phyloP scores from a whole-genome alignment of 1,140 invertebrate genomes.

The Zaprionus camerounensis region DNA sequence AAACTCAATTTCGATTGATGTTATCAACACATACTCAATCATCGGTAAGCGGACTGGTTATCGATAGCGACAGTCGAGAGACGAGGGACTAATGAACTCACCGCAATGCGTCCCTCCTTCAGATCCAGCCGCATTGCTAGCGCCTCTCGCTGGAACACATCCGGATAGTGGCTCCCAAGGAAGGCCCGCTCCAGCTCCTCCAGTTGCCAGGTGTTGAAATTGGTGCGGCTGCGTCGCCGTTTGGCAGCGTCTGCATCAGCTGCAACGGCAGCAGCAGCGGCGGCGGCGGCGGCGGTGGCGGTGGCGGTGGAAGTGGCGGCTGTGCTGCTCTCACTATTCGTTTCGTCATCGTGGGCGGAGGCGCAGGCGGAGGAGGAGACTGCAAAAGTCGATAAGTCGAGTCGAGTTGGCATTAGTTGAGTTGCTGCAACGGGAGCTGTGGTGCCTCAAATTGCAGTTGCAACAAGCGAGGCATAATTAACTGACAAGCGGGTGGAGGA shows the following conservation, averaged over 20 bases:
- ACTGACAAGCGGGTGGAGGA: conserved; percentile 27
- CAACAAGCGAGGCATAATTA: conserved; percentile 58
- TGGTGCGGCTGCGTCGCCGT: conserved; percentile 95
- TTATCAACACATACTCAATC: conserved; percentile 9
- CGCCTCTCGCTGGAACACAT: conserved; percentile 98
- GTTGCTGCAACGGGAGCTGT: conserved; percentile 9
- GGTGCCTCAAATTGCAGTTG: conserved; percentile 15
- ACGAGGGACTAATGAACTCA: conserved; percentile 86
- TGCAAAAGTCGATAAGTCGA: conserved; percentile 55
- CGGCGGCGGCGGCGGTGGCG: conserved; percentile 86
- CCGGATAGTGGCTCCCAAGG: conserved; percentile 97
- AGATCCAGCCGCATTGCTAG: conserved; percentile 97
- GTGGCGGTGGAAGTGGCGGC: conserved; percentile 62
- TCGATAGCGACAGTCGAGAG: neutral
- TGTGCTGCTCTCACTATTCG: conserved; percentile 45
- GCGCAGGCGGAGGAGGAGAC: conserved; percentile 18
- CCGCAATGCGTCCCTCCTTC: conserved; percentile 98
- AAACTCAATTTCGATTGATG: neutral
- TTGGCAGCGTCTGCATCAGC: conserved; percentile 85
- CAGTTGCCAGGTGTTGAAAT: conserved; percentile 99
- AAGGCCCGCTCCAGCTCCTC: conserved; percentile 99
- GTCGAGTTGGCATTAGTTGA: conserved; percentile 38
- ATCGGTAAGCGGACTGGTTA: neutral
- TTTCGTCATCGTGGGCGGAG: conserved; percentile 43
- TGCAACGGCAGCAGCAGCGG: conserved; percentile 90